Evolutionary conservation across 2,113 vertebrate genomes (phyloP), one percentile per base, ranked within the genome.

Genomic region (rabbit (Oryctolagus cuniculus)): DNA sequence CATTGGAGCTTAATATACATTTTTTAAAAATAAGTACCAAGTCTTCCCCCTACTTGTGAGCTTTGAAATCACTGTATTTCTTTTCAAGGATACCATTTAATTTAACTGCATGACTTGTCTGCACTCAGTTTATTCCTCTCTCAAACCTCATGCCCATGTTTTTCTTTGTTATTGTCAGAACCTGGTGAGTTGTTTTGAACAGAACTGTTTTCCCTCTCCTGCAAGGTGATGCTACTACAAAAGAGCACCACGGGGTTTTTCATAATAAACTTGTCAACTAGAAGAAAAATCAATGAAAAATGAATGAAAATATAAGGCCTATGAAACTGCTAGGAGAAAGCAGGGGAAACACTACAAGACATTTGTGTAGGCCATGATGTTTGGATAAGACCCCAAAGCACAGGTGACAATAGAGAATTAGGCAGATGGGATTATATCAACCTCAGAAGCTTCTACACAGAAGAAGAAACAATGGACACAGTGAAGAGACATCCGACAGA

Each of bases 221-320:
- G 98, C 98, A 98, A 98, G 98, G 98, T 95, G 94, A 98, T 98
- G 98, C 98, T 98, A 98, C 98, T 98, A 98, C 98, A 98, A 98
- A 96, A 97, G 95, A 97, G 96, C 98, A 96, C 98, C 98, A 98
- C 98, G 98, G 98, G 97, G 97, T 98, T 98, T 98, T 99, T 98
- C 98, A 98, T 99, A 98, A 99, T 99, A 99, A 99, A 98, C 98
- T 98, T 98, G 98, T 98, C 98, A 98, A 98, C 98, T 97, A 98
- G 98, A 98, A 98, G 98, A 58, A 58, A 13, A 12, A 58, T 58
- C 55, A 58, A 58, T 12, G 17, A 7, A 58, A 58, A 17, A 16
- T 58, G 55, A 58, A 58, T 58, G 55, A 58, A 12, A 58, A 17
- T 58, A 17, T 58, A 58, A 58, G 55, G 12, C 17, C 55, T 58